Base-by-base conservation (phyloP, 2,888 invertebrate genomes). In the Cacoxenus indagator region DNA sequence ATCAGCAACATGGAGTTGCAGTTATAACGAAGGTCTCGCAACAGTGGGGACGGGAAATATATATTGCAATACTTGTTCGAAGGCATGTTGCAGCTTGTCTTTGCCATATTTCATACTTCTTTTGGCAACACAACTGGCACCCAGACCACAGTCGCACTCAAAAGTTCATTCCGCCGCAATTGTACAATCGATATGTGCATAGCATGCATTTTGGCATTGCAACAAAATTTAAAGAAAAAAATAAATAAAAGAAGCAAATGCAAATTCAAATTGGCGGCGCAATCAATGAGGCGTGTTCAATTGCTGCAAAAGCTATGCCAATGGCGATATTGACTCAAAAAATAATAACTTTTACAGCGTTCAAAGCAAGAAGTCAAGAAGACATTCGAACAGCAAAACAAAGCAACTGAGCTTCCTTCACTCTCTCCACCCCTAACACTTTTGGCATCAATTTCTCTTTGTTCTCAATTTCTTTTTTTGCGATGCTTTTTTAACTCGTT, bases 201-300 rank as follows among this genome's bases (percentile, higher is more conserved):
- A 73, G 66, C 73, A 75, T 74, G 71, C 66, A 75, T 77, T 78
- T 80, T 81, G 83, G 81, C 78, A 68, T 71, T 66, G 75, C 75
- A 75, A 76, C 82, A 78, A 29, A 26, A 61, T 48, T 19, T 4
- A 19, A 6, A 27, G 3, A 43, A 46, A 46, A 11, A n/a, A 26
- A 67, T 65, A 54, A 54, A 37, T 59, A 67, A 62, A 31, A 31
- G 31, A 64, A 27, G 22, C 26, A 55, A 55, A 26, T 45, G 51
- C 19, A 8, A 31, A 37, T 31, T 24, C 64, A 55, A 26, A 64
- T 46, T 46, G 27, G 29, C 61, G 37, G 45, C 37, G 59, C 59
- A 71, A 70, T 77, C 81, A 77, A 75, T 76, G 77, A 71, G 78
- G 78, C 78, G 75, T 74, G 69, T 69, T 69, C 69, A 43, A 29